phyloP scores from a whole-genome alignment of 2,888 invertebrate species.

The Druceiella hillmani region DNA sequence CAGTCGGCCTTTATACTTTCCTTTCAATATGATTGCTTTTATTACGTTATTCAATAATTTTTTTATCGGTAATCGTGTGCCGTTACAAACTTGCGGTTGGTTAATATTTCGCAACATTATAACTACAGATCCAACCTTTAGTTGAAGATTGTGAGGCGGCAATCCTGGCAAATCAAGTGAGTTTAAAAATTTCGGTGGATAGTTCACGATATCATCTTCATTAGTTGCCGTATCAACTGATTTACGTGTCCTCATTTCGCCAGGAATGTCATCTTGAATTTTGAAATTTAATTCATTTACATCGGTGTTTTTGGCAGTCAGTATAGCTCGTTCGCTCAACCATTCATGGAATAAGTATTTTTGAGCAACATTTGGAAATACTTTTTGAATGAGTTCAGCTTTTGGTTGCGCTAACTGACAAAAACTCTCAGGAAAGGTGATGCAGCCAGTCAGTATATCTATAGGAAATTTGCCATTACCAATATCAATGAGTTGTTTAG shows the following conservation, averaged over 20 bases:
- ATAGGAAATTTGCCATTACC: slow-evolving; percentile 23
- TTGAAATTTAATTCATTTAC: slow-evolving; percentile 23
- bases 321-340: slow-evolving; percentile 24
- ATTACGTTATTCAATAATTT: slow-evolving; percentile 15
- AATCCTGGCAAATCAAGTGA: slow-evolving; percentile 27
- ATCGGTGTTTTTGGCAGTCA: slow-evolving; percentile 18
- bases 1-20: too few relatives aligned
- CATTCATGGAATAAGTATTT: slow-evolving; percentile 22
- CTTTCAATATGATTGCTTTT: too few relatives aligned
- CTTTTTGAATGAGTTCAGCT: slow-evolving; percentile 25
- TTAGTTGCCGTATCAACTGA: slow-evolving; percentile 27
- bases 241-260: slow-evolving; percentile 26
- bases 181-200: slow-evolving; percentile 29
- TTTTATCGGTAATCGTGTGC: slow-evolving; percentile 18
- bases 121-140: slow-evolving; percentile 24
- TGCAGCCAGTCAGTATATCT: slow-evolving; percentile 20
- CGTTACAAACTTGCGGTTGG: slow-evolving; percentile 24
- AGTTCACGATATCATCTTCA: slow-evolving; percentile 28
- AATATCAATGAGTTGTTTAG: slow-evolving; percentile 22
- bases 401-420: slow-evolving; percentile 23
- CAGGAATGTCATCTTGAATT: slow-evolving; percentile 24
- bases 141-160: slow-evolving; percentile 27
- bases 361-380: slow-evolving; percentile 28
- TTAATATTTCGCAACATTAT: slow-evolving; percentile 25
- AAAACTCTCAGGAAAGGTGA: slow-evolving; percentile 20